These are phyloP conservation scores for Nanger granti DNA, from an alignment of 2,113 vertebrate genomes.

Conservation along the genomic window DNA sequence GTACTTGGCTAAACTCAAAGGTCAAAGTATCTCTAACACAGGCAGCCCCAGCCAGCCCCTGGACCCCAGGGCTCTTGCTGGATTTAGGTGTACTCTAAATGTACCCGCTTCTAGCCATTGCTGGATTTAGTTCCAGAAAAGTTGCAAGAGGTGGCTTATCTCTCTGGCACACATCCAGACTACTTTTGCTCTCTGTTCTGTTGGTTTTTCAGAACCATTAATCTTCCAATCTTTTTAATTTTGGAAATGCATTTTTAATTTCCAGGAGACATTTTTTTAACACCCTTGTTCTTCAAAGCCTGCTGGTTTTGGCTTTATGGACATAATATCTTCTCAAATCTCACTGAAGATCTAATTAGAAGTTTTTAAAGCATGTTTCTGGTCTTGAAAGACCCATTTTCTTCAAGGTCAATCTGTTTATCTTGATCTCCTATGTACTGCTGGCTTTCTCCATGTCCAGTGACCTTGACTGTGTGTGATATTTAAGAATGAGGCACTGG, in stretches of 20 bases:
- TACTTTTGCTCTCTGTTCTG: background rate
- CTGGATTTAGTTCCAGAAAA: background rate
- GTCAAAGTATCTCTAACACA: background rate
- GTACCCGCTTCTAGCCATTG: background rate
- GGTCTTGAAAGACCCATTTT: background rate
- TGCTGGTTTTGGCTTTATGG: conserved; percentile 4
- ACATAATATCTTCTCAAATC: conserved; percentile 15
- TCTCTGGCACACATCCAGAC: background rate
- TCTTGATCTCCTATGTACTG: background rate
- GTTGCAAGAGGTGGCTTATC: background rate
- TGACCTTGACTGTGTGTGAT: background rate
- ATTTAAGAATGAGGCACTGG: background rate
- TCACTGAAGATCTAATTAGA: conserved; percentile 10
- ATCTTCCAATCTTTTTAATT: conserved; percentile 37
- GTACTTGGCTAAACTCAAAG: background rate
- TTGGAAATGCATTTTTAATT: conserved; percentile 37
- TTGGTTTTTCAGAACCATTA: background rate
- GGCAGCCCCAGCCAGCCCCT: background rate
- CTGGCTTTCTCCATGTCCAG: background rate
- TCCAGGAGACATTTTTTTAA: background rate
- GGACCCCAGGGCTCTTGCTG: too few species aligned
- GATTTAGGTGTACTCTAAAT: background rate
- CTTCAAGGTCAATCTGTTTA: conserved; percentile 14
- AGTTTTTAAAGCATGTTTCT: background rate
- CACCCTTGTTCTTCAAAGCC: background rate